Evolutionary conservation across 1,140 invertebrate genomes (phyloP).

Genomic region (Muscidifurax raptorellus): DNA sequence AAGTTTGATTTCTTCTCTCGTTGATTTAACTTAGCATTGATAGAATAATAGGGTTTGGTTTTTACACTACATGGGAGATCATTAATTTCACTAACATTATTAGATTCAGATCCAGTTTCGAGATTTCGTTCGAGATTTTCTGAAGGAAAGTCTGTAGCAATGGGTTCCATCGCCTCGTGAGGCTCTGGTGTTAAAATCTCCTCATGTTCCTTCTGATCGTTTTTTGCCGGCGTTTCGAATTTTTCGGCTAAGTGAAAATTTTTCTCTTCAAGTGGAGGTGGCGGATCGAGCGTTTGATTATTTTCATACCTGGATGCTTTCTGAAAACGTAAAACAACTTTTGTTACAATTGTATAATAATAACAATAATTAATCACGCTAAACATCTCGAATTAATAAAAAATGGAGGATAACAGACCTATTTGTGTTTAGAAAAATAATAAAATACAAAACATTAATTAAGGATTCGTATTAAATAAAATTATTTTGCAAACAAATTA

Average conservation of each 20-base stretch:
- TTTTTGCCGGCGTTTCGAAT: conserved; percentile 36
- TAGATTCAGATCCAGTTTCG: conserved; percentile 65
- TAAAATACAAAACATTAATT: neutral
- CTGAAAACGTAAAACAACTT: conserved; percentile 59
- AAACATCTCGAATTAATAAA: neutral
- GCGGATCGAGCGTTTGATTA: conserved; percentile 62
- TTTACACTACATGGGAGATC: conserved; percentile 71
- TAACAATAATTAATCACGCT: conserved; percentile 6
- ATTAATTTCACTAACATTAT: conserved; percentile 62
- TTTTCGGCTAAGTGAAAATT: conserved; percentile 55
- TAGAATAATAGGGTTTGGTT: conserved; percentile 73
- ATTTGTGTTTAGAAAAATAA: neutral
- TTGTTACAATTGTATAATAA: conserved; percentile 39
- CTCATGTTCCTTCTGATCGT: conserved; percentile 45
- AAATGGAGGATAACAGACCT: neutral
- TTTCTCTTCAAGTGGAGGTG: conserved; percentile 60
- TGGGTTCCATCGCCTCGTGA: conserved; percentile 46
- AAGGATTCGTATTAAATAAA: neutral
- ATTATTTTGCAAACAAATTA: neutral
- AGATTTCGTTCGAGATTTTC: conserved; percentile 65
- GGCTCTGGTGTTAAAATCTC: conserved; percentile 50
- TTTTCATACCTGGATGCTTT: conserved; percentile 69
- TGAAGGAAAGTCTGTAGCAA: conserved; percentile 45
- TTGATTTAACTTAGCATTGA: conserved; percentile 72
- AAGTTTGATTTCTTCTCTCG: conserved; percentile 65